phyloP scores from a whole-genome alignment of 2,888 invertebrate genomes.

The Phalera bucephala region DNA sequence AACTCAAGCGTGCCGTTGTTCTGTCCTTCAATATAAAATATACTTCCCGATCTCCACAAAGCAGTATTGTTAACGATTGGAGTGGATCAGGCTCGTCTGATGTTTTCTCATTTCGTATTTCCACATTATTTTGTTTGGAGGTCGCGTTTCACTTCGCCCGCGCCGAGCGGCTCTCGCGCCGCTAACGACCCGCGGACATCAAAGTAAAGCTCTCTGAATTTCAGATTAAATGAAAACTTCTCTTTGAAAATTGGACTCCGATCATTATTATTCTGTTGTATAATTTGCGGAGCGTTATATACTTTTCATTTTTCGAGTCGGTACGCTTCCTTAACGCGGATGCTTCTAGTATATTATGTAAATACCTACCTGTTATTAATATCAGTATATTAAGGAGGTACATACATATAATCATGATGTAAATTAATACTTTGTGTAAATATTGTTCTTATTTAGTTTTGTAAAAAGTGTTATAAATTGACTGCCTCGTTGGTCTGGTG shows the following conservation, averaged over 20 bases:
- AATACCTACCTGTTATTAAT: too few species aligned
- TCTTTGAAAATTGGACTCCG: conserved; percentile 65
- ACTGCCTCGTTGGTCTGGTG: too few species aligned
- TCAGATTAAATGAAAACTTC: conserved; percentile 51
- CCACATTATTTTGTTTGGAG: conserved; percentile 68
- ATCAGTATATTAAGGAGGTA: too few species aligned
- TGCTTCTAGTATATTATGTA: too few species aligned
- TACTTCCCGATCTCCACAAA: conserved; percentile 44
- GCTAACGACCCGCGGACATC: conserved; percentile 45
- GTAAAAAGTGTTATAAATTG: too few species aligned
- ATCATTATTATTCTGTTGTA: conserved; percentile 31
- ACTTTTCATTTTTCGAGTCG: conserved; percentile 1
- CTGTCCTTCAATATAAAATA: conserved; percentile 24
- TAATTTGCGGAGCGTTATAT: conserved; percentile 48
- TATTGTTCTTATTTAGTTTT: too few species aligned
- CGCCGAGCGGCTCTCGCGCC: conserved; percentile 19
- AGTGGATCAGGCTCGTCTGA: conserved; percentile 51
- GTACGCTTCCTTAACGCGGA: too few species aligned
- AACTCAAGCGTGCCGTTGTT: not conserved
- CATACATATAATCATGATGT: too few species aligned
- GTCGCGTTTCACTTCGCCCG: conserved; percentile 21
- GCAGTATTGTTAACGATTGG: conserved; percentile 55
- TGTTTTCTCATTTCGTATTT: conserved; percentile 70
- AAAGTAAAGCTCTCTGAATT: conserved; percentile 32
- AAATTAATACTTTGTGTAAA: too few species aligned